Base-by-base conservation (phyloP, 2,797 vertebrate genomes). In the Pangasius sanitwongsei region DNA sequence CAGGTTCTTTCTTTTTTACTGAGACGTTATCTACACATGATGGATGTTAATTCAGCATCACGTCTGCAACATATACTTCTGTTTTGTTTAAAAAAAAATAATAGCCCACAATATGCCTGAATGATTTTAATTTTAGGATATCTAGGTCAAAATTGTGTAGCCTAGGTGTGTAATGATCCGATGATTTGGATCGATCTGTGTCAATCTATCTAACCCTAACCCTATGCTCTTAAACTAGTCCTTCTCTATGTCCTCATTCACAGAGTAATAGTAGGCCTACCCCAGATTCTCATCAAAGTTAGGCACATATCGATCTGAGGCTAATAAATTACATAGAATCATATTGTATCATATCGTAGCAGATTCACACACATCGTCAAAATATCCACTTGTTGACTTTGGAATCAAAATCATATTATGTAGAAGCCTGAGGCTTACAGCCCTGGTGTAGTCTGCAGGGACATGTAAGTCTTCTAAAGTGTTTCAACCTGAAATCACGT, bases 1-100 rank as follows among this genome's bases (percentile, higher is more conserved):
- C 98, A 94, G 98, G 98, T 99, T 92, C 92, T 16, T 63, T 88
- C 2, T 53, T 9, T 15, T 44, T 41, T 37, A 53, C 75, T 1
- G 74, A 78, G 75, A 31, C 7, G 2, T 59, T 59, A 11, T 78
- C 18, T 23, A 25, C 31, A 25, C 4, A 3, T 18, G 48, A 53
- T 8, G 48, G 6, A 55, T 53, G 12, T 78, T 7, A 53, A 16
- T 16, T n/a, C 74, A 77, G 74, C 11, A 28, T 50, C 25, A 77
- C 48, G 5, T 77, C 74, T 50, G 7, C 6, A 16, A 77, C 23
- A 28, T 50, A 2, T n/a, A 77, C 11, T n/a, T 50, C 44, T 50
- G 4, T 77, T 7, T 1, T 72, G 37, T 77, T 50, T 37, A 37
- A 37, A 37, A 50, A n/a, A 50, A 48, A n/a, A 50, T 28, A 28